These are phyloP conservation scores for Cyclargus thomasi DNA, from an alignment of 1,140 invertebrate species.

Conservation along the genomic window DNA sequence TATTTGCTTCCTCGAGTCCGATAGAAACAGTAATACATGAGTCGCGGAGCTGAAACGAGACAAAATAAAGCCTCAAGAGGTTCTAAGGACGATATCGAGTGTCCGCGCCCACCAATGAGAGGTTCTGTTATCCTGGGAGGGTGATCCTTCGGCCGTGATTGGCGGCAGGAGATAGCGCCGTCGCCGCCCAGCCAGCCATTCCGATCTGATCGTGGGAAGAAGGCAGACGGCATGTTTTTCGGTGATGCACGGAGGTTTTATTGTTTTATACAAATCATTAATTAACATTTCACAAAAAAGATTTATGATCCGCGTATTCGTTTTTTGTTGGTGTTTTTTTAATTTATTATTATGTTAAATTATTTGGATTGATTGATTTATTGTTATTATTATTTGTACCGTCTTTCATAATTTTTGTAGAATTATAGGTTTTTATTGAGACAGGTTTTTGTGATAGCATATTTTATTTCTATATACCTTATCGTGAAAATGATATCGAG, in stretches of 20 bases:
- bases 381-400: no score
- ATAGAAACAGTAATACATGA: conserved; percentile 22
- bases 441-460: no score
- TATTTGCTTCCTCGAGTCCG: not conserved
- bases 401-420: no score
- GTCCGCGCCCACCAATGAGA: conserved; percentile 47
- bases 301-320: not conserved
- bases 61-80: conserved; percentile 36
- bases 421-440: no score
- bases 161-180: conserved; percentile 62
- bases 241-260: not conserved
- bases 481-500: no score
- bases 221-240: conserved; percentile 28
- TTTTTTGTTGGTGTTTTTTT: no score
- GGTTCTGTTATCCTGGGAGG: conserved; percentile 52
- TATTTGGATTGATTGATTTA: no score
- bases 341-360: no score
- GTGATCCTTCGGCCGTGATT: conserved; percentile 53
- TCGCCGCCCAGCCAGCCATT: conserved; percentile 48
- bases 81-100: conserved; percentile 48
- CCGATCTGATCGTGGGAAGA: conserved; percentile 44
- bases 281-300: not conserved
- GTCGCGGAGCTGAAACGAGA: conserved; percentile 24
- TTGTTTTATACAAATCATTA: not conserved
- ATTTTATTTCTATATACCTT: no score